Evolutionary conservation across 2,888 invertebrate genomes (phyloP).

Genomic region (Axea sp.): DNA sequence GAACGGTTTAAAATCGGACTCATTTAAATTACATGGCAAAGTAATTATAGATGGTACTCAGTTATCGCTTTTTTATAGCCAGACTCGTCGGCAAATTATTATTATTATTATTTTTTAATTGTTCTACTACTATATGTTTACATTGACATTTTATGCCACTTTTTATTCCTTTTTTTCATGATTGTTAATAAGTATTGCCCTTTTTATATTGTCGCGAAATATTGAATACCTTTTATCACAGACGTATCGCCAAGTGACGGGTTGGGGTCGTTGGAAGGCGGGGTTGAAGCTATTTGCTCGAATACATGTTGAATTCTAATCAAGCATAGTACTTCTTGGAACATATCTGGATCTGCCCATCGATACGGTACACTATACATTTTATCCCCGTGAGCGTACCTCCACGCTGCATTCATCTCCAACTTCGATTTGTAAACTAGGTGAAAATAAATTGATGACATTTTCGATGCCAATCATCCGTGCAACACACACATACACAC

Average conservation of each 20-base stretch:
- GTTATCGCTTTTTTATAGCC: no score
- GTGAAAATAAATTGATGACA: constrained; percentile 57
- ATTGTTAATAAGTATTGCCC: no score
- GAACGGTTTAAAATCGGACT: no score
- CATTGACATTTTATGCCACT: no score
- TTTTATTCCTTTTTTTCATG: no score
- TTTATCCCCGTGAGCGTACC: constrained; percentile 65
- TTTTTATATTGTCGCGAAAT: no score
- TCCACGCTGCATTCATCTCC: constrained; percentile 42
- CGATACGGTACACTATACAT: constrained; percentile 74
- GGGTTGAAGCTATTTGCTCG: constrained; percentile 70
- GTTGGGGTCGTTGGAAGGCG: constrained; percentile 65
- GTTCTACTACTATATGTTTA: no score
- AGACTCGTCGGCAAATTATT: no score
- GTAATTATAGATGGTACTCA: no score
- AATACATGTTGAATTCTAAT: constrained; percentile 73
- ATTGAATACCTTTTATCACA: constrained; percentile 62
- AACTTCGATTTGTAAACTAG: constrained; percentile 46
- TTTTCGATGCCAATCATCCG: constrained; percentile 42
- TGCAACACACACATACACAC: no score
- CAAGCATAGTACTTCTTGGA: constrained; percentile 77
- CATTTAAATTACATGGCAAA: no score
- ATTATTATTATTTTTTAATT: no score
- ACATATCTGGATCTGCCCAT: constrained; percentile 72
- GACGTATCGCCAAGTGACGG: constrained; percentile 61